Evolutionary conservation across 1,140 invertebrate species (phyloP).

Genomic region (Coelopa frigida): DNA sequence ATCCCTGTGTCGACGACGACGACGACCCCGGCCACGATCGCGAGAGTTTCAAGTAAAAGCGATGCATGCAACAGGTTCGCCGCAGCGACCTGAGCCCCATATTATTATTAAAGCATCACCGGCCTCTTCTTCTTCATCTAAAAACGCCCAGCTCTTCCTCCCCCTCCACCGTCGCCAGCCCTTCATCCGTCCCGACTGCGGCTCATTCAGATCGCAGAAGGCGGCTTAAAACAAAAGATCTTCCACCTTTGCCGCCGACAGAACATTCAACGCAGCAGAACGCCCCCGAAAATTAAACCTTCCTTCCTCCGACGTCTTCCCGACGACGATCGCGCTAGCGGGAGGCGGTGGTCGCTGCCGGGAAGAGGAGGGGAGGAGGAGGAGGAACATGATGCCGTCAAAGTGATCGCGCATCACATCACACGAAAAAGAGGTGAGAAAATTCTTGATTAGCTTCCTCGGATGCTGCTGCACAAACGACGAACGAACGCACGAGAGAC

Average conservation of each 20-base stretch:
- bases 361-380: background rate
- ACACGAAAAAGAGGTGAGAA: conserved; percentile 44
- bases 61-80: conserved; percentile 40
- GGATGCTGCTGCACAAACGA: no score
- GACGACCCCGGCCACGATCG: background rate
- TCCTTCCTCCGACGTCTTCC: no score
- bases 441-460: conserved; percentile 45
- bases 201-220: background rate
- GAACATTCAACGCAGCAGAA: conserved; percentile 37
- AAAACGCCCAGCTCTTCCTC: background rate
- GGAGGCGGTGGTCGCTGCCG: background rate
- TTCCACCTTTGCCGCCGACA: conserved; percentile 24
- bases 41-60: background rate
- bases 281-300: conserved; percentile 35
- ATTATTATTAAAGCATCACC: conserved; percentile 10
- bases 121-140: no score
- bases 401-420: conserved; percentile 18
- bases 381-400: background rate
- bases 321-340: background rate
- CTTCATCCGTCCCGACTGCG: conserved; percentile 1
- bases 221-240: conserved; percentile 43
- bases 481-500: no score
- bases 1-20: conserved; percentile 6
- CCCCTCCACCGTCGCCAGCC: background rate
- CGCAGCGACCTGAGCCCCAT: conserved; percentile 5